Conservation (phyloP, 2,888 invertebrate species). For the Alloplasta piceator region DNA sequence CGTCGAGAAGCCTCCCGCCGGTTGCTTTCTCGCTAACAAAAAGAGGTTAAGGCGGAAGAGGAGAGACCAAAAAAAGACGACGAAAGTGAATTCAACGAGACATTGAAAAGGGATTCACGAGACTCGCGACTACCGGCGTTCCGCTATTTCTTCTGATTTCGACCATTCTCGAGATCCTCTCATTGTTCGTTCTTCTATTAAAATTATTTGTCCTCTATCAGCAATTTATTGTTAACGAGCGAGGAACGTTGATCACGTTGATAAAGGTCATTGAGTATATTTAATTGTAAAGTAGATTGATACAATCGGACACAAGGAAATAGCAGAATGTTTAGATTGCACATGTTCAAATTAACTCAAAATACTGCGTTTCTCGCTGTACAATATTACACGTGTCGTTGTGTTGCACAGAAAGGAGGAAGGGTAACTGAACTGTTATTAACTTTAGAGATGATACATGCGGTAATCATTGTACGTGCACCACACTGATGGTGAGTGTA, state of each 20-base stretch:
- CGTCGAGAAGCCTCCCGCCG: constrained; percentile 13
- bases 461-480: constrained; percentile 17
- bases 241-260: too few relatives aligned
- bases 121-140: not conserved
- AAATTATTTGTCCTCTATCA: not conserved
- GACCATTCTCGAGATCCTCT: not conserved
- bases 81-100: constrained; percentile 28
- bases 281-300: too few relatives aligned
- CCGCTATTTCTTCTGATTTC: not conserved
- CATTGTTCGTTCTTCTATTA: not conserved
- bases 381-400: too few relatives aligned
- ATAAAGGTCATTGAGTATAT: too few relatives aligned
- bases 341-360: too few relatives aligned
- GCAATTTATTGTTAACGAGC: too few relatives aligned
- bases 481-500: constrained; percentile 17
- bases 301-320: too few relatives aligned
- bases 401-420: not conserved
- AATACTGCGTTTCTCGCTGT: too few relatives aligned
- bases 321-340: too few relatives aligned
- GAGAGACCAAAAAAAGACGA: constrained; percentile 7
- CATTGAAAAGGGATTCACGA: constrained; percentile 22
- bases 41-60: constrained; percentile 64
- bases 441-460: constrained; percentile 50
- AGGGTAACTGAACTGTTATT: constrained; percentile 34
- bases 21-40: constrained; percentile 22